A percentile compares a stretch with the other conserved stretches of the same genome.
Evolutionary conservation across 2,113 vertebrate species (phyloP).

Genomic region (Catagonus wagneri): DNA sequence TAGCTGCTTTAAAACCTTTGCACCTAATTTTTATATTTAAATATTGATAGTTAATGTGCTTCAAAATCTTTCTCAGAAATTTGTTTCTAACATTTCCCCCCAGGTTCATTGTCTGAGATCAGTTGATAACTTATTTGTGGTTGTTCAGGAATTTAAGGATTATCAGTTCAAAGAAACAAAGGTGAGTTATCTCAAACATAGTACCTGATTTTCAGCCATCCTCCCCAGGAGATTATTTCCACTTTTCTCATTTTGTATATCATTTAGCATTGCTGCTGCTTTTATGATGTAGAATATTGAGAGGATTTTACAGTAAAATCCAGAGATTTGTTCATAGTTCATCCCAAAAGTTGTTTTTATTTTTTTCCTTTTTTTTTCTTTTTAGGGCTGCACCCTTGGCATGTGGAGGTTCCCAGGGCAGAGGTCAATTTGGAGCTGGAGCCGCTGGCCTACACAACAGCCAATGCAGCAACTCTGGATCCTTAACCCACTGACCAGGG

Average conservation of each 20-base stretch:
- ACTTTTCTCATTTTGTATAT: background rate
- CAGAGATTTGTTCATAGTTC: background rate
- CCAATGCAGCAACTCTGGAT: no score
- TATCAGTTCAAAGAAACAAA: constrained; percentile 95
- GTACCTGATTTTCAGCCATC: background rate
- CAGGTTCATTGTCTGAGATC: constrained; percentile 96
- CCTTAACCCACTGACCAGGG: no score
- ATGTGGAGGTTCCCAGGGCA: no score
- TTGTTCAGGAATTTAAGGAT: constrained; percentile 93
- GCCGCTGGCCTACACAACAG: no score
- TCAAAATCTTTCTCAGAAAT: background rate
- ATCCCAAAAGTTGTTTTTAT: background rate
- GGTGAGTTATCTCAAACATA: constrained; percentile 85
- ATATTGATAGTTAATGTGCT: background rate
- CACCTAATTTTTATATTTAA: background rate
- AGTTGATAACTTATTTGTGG: constrained; percentile 98
- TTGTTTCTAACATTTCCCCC: background rate
- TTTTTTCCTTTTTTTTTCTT: no score
- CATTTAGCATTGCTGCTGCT: background rate
- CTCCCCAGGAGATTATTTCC: constrained; percentile 36
- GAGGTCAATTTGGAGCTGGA: no score
- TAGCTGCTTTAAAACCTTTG: background rate
- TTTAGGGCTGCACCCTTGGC: no score
- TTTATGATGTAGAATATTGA: constrained; percentile 7
- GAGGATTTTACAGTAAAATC: constrained; percentile 9